Percentiles rank a stretch among this genome's conserved stretches.
Evolutionary conservation across 2,797 vertebrate species (phyloP).

Genomic region (Pipistrellus pipistrellus): DNA sequence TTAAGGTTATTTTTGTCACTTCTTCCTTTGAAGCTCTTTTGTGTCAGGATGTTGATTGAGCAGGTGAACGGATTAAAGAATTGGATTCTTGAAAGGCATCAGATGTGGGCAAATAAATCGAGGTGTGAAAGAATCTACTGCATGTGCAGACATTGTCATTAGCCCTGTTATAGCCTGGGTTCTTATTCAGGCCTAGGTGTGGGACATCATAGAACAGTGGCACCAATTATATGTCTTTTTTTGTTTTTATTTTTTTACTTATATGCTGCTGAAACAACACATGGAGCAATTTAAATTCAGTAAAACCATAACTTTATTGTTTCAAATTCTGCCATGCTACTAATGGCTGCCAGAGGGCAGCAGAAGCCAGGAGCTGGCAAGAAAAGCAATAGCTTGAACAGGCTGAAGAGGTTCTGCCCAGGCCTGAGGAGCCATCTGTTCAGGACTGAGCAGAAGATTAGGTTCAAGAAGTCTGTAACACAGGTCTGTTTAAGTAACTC

Average conservation of each 20-base stretch:
- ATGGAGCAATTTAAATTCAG: background rate
- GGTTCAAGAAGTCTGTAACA: constrained; percentile 54
- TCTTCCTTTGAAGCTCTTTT: constrained; percentile 4
- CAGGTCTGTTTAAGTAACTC: constrained; percentile 37
- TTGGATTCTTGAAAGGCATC: background rate
- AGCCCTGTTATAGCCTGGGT: background rate
- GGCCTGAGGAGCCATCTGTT: background rate
- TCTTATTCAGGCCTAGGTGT: background rate
- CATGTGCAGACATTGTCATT: background rate
- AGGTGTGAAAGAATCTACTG: background rate
- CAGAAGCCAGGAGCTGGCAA: constrained; percentile 75
- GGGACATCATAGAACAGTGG: background rate
- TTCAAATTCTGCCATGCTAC: constrained; percentile 64
- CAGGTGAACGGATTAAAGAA: background rate
- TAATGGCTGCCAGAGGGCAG: constrained; percentile 82
- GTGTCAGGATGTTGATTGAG: background rate
- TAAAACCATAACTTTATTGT: constrained; percentile 32
- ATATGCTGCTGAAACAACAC: background rate
- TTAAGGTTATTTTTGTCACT: background rate
- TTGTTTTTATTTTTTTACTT: background rate
- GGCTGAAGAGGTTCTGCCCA: background rate
- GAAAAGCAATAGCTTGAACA: background rate
- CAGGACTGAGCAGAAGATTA: constrained; percentile 5
- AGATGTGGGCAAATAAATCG: background rate
- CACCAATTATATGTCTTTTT: background rate